phyloP scores from a whole-genome alignment of 2,797 vertebrate species.

The Anas bahamensis region DNA sequence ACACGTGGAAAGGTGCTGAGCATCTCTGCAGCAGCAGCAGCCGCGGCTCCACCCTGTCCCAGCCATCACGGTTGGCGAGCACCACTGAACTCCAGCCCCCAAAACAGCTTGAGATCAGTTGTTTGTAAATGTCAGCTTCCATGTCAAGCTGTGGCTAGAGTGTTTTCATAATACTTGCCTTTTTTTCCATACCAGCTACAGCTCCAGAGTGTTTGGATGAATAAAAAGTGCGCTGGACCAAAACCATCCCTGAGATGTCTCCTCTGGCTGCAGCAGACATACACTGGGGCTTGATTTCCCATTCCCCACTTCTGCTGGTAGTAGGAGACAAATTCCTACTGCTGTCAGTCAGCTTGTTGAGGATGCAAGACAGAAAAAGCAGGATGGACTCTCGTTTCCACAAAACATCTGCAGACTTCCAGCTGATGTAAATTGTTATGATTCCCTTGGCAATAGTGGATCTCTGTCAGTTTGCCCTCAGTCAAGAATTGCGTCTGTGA shows the following conservation, averaged over 20 bases:
- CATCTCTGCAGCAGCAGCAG: neutral
- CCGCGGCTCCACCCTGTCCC: neutral
- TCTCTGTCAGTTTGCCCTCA: neutral
- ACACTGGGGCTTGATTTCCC: neutral
- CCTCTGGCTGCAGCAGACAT: neutral
- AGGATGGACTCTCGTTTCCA: neutral
- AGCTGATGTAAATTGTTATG: neutral
- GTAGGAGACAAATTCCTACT: neutral
- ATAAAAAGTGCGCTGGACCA: constrained; percentile 15
- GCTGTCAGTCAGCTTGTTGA: neutral
- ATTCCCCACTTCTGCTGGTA: neutral
- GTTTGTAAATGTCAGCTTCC: constrained; percentile 13
- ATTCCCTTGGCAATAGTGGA: neutral
- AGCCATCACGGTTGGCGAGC: neutral
- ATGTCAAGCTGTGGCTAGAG: constrained; percentile 12
- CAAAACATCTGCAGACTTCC: neutral
- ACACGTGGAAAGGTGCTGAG: neutral
- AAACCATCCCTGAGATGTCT: neutral
- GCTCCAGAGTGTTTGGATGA: constrained; percentile 33
- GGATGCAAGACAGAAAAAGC: neutral
- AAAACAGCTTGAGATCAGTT: neutral
- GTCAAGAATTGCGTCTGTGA: neutral
- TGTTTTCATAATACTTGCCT: constrained; percentile 42
- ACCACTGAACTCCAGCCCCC: neutral
- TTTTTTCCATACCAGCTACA: constrained; percentile 9